phyloP scores from a whole-genome alignment of 2,113 vertebrate genomes.

The Odocoileus virginianus region DNA sequence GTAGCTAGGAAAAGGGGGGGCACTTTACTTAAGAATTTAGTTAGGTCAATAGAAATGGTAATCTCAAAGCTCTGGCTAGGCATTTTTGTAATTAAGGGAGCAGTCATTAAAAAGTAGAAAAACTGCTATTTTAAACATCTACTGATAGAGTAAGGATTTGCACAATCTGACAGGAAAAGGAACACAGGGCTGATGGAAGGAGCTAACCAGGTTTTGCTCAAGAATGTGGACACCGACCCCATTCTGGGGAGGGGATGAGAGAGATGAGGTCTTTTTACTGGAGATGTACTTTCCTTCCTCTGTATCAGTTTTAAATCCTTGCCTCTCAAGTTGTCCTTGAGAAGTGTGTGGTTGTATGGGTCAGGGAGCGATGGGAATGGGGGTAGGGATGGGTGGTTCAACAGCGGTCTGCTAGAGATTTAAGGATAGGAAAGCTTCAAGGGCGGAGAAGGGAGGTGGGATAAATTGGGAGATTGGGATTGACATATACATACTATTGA shows the following conservation, averaged over 20 bases:
- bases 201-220: neutral
- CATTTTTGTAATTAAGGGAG: neutral
- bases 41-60: constrained; percentile 48
- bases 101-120: neutral
- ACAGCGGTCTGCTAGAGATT: neutral
- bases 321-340: neutral
- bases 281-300: neutral
- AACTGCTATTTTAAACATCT: neutral
- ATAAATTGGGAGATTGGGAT: neutral
- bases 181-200: neutral
- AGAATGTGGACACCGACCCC: neutral
- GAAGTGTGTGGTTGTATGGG: neutral
- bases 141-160: neutral
- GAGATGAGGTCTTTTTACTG: neutral
- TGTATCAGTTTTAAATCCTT: neutral
- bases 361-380: neutral
- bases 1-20: neutral
- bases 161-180: neutral
- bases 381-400: neutral
- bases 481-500: neutral
- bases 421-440: neutral
- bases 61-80: constrained; percentile 27
- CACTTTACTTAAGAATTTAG: constrained; percentile 45
- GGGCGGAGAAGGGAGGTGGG: neutral
- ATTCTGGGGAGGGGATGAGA: neutral